phyloP scores from a whole-genome alignment of 2,797 vertebrate species.

The Bryconaethiops microstoma region DNA sequence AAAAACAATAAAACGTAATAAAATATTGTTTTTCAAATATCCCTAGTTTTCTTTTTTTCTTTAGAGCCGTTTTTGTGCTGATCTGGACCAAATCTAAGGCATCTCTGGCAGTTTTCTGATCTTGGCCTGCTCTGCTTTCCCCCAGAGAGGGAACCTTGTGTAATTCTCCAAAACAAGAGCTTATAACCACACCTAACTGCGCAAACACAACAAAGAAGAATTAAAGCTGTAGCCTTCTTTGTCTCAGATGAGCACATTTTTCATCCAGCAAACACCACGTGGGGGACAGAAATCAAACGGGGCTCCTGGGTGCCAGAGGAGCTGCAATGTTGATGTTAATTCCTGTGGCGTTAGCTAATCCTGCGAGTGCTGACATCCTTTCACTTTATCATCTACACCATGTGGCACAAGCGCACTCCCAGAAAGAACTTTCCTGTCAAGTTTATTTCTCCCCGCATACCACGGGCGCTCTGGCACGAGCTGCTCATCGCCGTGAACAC shows the following conservation, averaged over 20 bases:
- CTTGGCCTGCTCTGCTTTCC: background rate
- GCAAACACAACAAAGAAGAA: slow-evolving; percentile 19
- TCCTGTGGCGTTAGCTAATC: slow-evolving; percentile 68
- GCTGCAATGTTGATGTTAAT: slow-evolving; percentile 61
- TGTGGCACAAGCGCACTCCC: slow-evolving; percentile 50
- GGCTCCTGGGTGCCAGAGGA: slow-evolving; percentile 33
- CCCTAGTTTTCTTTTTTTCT: background rate
- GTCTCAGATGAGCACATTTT: slow-evolving; percentile 44
- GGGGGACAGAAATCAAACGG: slow-evolving; percentile 49
- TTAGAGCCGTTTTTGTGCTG: background rate
- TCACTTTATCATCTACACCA: slow-evolving; percentile 63
- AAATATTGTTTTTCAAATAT: background rate
- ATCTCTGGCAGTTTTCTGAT: background rate
- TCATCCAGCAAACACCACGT: slow-evolving; percentile 28
- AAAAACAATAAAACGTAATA: no score
- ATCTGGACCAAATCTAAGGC: background rate
- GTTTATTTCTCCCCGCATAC: slow-evolving; percentile 32
- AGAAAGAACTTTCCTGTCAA: slow-evolving; percentile 44
- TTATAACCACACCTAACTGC: slow-evolving; percentile 9
- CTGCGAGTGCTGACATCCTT: slow-evolving; percentile 61
- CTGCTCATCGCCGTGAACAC: slow-evolving; percentile 19
- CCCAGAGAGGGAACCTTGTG: slow-evolving; percentile 5
- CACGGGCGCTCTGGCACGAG: slow-evolving; percentile 19
- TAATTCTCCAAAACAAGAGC: slow-evolving; percentile 27
- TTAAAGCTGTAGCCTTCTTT: slow-evolving; percentile 33